A percentile compares a stretch with the other conserved stretches of the same genome.
Conservation (phyloP, 2,888 invertebrate genomes). For the Gryllus longicercus region DNA sequence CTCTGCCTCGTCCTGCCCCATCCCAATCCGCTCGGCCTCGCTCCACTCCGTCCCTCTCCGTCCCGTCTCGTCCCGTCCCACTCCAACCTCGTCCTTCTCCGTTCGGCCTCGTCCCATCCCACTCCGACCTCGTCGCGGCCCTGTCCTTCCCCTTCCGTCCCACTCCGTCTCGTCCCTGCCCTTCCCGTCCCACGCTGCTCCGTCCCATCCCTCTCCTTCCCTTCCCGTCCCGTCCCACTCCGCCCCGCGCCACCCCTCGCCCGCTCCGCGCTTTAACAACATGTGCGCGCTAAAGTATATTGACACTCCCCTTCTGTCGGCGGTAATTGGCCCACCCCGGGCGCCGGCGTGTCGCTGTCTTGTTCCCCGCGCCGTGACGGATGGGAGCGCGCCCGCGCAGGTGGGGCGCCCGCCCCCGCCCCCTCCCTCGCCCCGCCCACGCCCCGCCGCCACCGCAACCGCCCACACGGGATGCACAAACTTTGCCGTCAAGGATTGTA, state of each 20-base stretch:
- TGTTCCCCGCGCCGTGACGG: background rate
- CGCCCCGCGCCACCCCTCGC: background rate
- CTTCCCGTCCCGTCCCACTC: background rate
- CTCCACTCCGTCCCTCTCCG: no score
- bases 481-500: no score
- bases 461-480: background rate
- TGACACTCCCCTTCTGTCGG: slow-evolving; percentile 46
- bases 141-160: no score
- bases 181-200: no score
- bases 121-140: no score
- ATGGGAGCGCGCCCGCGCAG: slow-evolving; percentile 18
- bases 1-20: no score
- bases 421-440: background rate
- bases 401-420: background rate
- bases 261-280: slow-evolving; percentile 3
- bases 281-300: slow-evolving; percentile 30
- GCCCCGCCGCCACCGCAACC: background rate
- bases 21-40: no score
- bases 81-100: no score
- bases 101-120: no score
- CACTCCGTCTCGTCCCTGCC: no score
- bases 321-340: slow-evolving; percentile 55
- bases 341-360: slow-evolving; percentile 39
- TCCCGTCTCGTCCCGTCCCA: no score
- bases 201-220: background rate